A percentile compares a stretch with the other conserved stretches of the same genome.
Conservation (phyloP, 1,140 invertebrate species). For the Magallana ariakensis region DNA sequence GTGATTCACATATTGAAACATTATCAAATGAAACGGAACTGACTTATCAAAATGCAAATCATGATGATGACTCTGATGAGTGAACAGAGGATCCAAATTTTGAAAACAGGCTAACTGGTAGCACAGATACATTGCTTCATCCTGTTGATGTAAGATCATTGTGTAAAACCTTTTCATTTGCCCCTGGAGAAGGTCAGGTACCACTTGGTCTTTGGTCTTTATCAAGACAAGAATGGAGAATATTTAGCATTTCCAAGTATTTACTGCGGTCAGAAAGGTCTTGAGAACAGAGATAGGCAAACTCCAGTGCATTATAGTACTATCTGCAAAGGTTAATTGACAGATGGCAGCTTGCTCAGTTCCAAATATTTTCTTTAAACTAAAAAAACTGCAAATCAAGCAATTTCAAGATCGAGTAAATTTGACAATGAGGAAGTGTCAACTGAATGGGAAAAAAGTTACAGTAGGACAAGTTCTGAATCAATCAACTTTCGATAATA, state of each 20-base stretch:
- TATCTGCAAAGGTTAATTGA: conserved; percentile 61
- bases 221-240: conserved; percentile 53
- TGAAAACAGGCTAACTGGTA: too few species aligned
- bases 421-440: conserved; percentile 53
- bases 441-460: conserved; percentile 23
- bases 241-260: conserved; percentile 63
- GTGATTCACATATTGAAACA: too few species aligned
- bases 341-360: conserved; percentile 50
- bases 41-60: too few species aligned
- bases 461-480: conserved; percentile 50
- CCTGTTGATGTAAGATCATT: too few species aligned
- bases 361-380: conserved; percentile 61
- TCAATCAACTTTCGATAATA: conserved; percentile 36
- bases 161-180: too few species aligned
- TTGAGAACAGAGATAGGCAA: conserved; percentile 33
- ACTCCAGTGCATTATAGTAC: conserved; percentile 51
- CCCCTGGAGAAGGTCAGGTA: neutral
- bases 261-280: conserved; percentile 50
- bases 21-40: too few species aligned
- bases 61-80: too few species aligned
- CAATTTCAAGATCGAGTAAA: conserved; percentile 51
- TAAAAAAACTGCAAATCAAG: conserved; percentile 59
- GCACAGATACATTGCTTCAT: too few species aligned
- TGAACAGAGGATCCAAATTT: too few species aligned
- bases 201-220: conserved; percentile 54